Evolutionary conservation across 2,888 invertebrate species (phyloP).

Genomic region (Agonopterix heracliana): DNA sequence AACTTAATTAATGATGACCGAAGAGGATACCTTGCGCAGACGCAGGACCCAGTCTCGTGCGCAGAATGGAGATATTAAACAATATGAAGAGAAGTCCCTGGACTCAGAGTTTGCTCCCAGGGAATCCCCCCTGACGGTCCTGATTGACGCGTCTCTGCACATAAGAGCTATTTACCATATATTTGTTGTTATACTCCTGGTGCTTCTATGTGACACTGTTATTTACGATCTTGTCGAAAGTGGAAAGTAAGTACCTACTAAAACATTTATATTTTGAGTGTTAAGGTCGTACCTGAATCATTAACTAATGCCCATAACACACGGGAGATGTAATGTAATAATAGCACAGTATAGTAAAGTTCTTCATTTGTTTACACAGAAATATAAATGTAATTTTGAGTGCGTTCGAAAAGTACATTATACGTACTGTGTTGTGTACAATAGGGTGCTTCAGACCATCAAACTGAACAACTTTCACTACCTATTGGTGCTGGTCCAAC

Average conservation of each 20-base stretch:
- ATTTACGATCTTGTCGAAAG: conserved; percentile 83
- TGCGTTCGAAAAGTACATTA: no score
- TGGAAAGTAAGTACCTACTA: conserved; percentile 79
- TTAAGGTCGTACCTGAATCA: no score
- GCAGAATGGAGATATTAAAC: conserved; percentile 32
- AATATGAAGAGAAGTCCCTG: conserved; percentile 24
- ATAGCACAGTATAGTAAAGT: no score
- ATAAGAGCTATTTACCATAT: conserved; percentile 91
- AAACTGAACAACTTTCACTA: no score
- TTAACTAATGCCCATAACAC: no score
- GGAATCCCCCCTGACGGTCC: conserved; percentile 87
- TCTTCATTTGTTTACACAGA: no score
- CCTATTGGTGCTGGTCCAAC: no score
- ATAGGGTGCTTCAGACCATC: no score
- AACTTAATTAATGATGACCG: neutral
- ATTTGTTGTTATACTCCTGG: conserved; percentile 84
- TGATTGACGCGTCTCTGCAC: conserved; percentile 84
- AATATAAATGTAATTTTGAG: no score
- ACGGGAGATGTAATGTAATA: neutral
- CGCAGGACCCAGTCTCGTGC: conserved; percentile 16
- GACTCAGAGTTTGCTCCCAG: conserved; percentile 78
- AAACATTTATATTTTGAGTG: no score
- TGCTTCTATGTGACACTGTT: conserved; percentile 83
- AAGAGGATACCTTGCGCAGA: conserved; percentile 14
- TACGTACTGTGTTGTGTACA: no score